These are phyloP conservation scores for Rhorus exstirpatorius DNA, from an alignment of 2,888 invertebrate species.

Conservation along the genomic window DNA sequence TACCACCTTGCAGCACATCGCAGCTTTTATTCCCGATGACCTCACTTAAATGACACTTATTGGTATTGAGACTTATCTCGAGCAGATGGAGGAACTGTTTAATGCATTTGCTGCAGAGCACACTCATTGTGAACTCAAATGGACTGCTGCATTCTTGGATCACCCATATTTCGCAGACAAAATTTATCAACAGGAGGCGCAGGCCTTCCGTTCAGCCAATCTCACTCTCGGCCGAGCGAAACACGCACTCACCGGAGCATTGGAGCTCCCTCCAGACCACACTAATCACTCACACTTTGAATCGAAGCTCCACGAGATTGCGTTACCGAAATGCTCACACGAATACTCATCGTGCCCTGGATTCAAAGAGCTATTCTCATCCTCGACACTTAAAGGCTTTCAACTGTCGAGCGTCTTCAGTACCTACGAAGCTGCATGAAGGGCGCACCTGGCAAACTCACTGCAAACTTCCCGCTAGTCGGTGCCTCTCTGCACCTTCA, in stretches of 20 bases:
- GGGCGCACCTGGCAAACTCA: conserved; percentile 3
- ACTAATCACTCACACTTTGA: background rate
- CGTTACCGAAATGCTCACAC: background rate
- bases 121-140: conserved; percentile 7
- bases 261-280: background rate
- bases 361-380: conserved; percentile 19
- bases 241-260: background rate
- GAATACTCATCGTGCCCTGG: background rate
- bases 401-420: background rate
- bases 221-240: background rate
- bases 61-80: background rate
- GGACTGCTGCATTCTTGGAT: background rate
- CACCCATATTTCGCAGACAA: conserved; percentile 14
- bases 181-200: conserved; percentile 1
- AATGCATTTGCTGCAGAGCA: background rate
- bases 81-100: background rate
- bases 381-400: background rate
- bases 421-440: conserved; percentile 25
- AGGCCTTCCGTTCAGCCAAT: background rate
- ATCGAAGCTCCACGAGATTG: background rate
- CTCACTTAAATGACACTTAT: no score
- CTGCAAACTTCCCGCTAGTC: conserved; percentile 5
- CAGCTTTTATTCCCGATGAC: no score
- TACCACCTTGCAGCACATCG: no score
- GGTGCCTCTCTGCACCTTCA: conserved; percentile 48